phyloP scores from a whole-genome alignment of 2,113 vertebrate species.

The Otis tarda region DNA sequence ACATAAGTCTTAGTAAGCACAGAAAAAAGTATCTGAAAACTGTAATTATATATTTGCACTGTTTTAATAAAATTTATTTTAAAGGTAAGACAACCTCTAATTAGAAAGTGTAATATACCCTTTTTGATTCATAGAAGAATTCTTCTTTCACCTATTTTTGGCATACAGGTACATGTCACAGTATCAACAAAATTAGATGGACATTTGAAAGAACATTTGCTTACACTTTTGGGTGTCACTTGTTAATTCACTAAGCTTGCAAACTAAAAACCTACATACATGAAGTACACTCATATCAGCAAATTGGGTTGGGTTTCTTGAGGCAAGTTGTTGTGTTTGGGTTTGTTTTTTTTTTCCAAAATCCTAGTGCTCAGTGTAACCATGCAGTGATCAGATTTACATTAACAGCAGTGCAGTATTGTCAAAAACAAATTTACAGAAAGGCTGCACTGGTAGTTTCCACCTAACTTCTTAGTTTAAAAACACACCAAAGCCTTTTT shows the following conservation, averaged over 20 bases:
- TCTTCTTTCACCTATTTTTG: not conserved
- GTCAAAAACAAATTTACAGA: not conserved
- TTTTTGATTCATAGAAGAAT: not conserved
- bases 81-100: not conserved
- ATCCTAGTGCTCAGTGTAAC: not conserved
- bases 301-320: not conserved
- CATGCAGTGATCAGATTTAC: not conserved
- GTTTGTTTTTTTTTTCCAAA: not conserved
- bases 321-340: not conserved
- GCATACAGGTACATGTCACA: not conserved
- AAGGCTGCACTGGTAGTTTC: not conserved
- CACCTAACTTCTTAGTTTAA: not conserved
- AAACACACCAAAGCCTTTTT: not conserved
- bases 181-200: not conserved
- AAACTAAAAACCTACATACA: not conserved
- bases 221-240: not conserved
- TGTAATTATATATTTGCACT: not conserved
- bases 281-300: not conserved
- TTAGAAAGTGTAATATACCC: not conserved
- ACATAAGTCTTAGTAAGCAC: not conserved
- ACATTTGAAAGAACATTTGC: not conserved
- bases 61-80: not conserved
- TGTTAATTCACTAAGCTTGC: not conserved
- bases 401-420: not conserved
- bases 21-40: not conserved